Evolutionary conservation across 2,797 vertebrate species (phyloP).

Genomic region (Nannoperca australis): DNA sequence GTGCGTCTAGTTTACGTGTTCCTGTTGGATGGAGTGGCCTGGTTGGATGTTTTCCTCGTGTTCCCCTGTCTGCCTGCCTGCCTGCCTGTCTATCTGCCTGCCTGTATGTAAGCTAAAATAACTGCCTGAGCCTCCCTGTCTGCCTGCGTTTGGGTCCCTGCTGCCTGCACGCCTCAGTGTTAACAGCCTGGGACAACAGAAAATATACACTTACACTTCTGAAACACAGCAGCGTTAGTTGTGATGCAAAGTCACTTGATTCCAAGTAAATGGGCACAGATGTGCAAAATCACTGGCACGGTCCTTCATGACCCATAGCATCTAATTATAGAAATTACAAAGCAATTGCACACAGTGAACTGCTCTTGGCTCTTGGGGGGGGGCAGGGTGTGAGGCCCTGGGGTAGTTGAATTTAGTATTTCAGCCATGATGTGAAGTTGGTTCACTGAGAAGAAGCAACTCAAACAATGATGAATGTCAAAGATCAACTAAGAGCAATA

Average conservation of each 20-base stretch:
- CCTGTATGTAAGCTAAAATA: too few relatives aligned
- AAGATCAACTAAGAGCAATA: not conserved
- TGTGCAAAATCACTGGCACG: not conserved
- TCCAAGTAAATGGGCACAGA: not conserved
- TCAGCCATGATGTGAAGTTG: not conserved
- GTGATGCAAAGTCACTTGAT: not conserved
- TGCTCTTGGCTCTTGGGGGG: not conserved
- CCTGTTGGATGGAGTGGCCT: too few relatives aligned
- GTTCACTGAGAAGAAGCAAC: not conserved
- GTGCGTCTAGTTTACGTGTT: too few relatives aligned
- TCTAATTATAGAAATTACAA: not conserved
- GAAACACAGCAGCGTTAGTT: not conserved
- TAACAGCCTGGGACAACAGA: not conserved
- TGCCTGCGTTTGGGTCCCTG: too few relatives aligned
- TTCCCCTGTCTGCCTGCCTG: too few relatives aligned
- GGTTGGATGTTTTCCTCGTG: too few relatives aligned
- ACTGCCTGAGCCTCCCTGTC: too few relatives aligned
- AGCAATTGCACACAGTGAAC: not conserved
- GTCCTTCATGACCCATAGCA: not conserved
- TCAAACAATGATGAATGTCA: not conserved
- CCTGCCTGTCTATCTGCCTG: too few relatives aligned
- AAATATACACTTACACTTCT: not conserved
- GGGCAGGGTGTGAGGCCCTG: not conserved
- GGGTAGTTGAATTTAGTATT: too few relatives aligned
- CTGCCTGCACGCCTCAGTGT: too few relatives aligned